Evolutionary conservation across 1,140 invertebrate genomes (phyloP).

Genomic region (Drosophila nikananu): DNA sequence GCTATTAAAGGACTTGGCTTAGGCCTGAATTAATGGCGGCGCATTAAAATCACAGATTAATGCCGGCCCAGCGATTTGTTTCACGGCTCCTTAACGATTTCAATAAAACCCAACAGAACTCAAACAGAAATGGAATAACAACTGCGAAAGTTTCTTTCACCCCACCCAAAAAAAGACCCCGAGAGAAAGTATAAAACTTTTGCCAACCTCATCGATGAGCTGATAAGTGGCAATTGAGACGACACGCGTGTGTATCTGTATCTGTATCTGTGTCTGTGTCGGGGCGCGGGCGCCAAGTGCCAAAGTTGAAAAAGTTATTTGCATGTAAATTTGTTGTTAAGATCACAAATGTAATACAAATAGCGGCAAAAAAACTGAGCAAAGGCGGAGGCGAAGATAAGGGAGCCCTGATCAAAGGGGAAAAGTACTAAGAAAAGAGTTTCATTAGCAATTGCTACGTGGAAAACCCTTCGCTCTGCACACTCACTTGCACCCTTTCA

Average conservation of each 20-base stretch:
- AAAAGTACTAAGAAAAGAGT: conserved; percentile 54
- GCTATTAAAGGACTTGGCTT: conserved; percentile 71
- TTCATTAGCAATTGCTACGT: conserved; percentile 64
- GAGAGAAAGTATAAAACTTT: conserved; percentile 50
- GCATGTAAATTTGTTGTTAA: conserved; percentile 83
- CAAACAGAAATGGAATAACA: conserved; percentile 41
- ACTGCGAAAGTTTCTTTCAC: conserved; percentile 51
- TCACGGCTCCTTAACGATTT: conserved; percentile 47
- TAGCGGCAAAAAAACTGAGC: conserved; percentile 38
- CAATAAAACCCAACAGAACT: conserved; percentile 52
- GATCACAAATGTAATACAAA: conserved; percentile 79
- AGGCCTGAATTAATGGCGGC: conserved; percentile 70
- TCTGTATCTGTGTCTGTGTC: conserved; percentile 15
- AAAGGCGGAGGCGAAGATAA: conserved; percentile 1
- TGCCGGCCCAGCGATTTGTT: conserved; percentile 56
- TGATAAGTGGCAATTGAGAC: conserved; percentile 80
- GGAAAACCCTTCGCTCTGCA: conserved; percentile 27
- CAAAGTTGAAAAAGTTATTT: conserved; percentile 83
- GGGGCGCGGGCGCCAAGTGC: conserved; percentile 51
- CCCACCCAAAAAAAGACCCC: not conserved
- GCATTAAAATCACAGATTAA: conserved; percentile 78
- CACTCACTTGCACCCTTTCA: conserved; percentile 5
- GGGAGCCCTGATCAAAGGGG: conserved; percentile 24
- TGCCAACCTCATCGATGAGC: conserved; percentile 75
- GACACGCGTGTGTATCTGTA: conserved; percentile 42